phyloP scores from a whole-genome alignment of 2,113 vertebrate species.

The Pseudopipra pipra region DNA sequence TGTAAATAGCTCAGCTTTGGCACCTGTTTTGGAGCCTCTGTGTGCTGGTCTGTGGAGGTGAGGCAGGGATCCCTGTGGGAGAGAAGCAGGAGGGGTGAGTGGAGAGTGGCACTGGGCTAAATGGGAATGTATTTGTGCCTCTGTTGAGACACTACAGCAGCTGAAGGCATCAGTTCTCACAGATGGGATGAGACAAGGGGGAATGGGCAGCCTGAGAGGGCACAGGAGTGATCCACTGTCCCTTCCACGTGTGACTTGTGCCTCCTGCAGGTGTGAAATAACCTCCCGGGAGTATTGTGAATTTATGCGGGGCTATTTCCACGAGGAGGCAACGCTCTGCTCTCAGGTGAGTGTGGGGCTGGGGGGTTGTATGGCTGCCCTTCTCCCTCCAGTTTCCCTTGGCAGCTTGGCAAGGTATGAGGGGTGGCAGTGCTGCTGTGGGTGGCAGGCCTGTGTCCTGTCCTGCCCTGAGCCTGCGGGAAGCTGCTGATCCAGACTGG shows the following conservation, averaged over 20 bases:
- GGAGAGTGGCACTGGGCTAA: neutral
- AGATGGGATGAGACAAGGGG: neutral
- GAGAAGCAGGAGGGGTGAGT: neutral
- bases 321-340: slow-evolving; percentile 95
- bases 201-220: neutral
- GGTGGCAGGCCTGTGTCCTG: neutral
- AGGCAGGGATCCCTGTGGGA: neutral
- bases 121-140: neutral
- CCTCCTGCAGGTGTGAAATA: slow-evolving; percentile 90
- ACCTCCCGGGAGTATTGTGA: slow-evolving; percentile 97
- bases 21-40: neutral
- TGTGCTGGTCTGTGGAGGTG: neutral
- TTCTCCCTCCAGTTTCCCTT: neutral
- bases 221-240: neutral
- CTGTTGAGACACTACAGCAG: neutral
- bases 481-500: neutral
- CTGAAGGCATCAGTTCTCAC: neutral
- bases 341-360: slow-evolving; percentile 82
- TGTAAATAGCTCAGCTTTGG: neutral
- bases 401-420: neutral
- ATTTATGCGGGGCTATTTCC: slow-evolving; percentile 98
- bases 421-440: neutral
- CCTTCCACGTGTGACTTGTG: neutral
- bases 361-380: neutral
- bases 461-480: neutral